A percentile compares a stretch with the other conserved stretches of the same genome.
phyloP scores from a whole-genome alignment of 2,113 vertebrate genomes.

The Epinephelus lanceolatus region DNA sequence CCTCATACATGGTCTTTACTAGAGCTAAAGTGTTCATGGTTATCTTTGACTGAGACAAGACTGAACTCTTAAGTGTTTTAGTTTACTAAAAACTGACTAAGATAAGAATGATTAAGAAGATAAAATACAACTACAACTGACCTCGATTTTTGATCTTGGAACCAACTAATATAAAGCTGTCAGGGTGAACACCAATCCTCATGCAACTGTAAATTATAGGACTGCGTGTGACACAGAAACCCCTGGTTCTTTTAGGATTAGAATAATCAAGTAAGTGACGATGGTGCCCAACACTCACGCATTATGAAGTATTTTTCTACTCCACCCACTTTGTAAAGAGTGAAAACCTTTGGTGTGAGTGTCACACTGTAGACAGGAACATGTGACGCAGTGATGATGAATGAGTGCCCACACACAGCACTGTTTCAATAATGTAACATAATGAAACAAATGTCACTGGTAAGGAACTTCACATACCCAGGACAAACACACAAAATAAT shows the following conservation, averaged over 20 bases:
- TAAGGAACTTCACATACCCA: slow-evolving; percentile 16
- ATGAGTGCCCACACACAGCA: background rate
- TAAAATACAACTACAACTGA: background rate
- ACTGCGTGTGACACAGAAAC: background rate
- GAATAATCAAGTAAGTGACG: background rate
- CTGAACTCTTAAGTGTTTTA: background rate
- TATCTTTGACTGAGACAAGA: background rate
- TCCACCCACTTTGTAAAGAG: slow-evolving; percentile 29
- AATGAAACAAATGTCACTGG: slow-evolving; percentile 18
- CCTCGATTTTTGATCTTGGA: background rate
- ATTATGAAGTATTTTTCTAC: background rate
- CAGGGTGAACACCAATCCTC: background rate
- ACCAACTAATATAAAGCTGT: background rate
- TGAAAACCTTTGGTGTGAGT: slow-evolving; percentile 7
- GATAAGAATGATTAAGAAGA: background rate
- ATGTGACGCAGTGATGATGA: slow-evolving; percentile 11
- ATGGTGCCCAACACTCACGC: background rate
- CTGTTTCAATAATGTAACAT: slow-evolving; percentile 4
- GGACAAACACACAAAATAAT: background rate
- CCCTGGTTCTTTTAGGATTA: background rate
- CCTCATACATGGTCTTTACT: background rate
- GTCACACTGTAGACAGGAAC: background rate
- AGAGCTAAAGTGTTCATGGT: background rate
- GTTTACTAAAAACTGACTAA: background rate
- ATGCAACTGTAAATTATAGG: background rate